Percentiles rank a stretch among this genome's conserved stretches.
Conservation (phyloP, 2,888 invertebrate species). For the Noctua comes region DNA sequence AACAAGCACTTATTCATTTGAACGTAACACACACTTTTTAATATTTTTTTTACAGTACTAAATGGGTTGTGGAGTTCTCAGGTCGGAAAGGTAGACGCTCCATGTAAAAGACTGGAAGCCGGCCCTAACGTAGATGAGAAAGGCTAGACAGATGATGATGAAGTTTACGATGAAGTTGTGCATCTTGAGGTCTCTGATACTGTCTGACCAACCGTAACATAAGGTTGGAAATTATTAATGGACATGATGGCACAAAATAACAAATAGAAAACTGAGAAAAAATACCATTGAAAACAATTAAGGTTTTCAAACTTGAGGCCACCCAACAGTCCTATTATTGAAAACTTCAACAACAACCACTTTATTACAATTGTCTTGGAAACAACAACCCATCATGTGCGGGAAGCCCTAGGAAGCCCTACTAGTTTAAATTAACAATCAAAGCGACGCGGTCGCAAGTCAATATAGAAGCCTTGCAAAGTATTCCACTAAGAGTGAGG, state of each 20-base stretch:
- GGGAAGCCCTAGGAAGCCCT: conserved; percentile 57
- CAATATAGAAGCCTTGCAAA: conserved; percentile 75
- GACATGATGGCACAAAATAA: neutral
- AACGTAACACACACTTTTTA: neutral
- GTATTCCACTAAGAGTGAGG: conserved; percentile 74
- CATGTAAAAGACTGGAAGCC: too few species aligned
- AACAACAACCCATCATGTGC: conserved; percentile 47
- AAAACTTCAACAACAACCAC: conserved; percentile 11
- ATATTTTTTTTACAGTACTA: too few species aligned
- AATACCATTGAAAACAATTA: neutral
- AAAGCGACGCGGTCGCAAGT: conserved; percentile 63
- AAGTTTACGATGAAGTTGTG: neutral
- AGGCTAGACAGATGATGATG: too few species aligned
- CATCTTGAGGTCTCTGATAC: neutral
- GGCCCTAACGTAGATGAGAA: too few species aligned
- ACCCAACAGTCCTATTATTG: conserved; percentile 7
- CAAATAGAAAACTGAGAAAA: neutral
- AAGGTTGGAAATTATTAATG: neutral
- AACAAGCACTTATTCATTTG: neutral
- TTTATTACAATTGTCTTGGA: conserved; percentile 16
- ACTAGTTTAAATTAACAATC: conserved; percentile 70
- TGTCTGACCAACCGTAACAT: neutral
- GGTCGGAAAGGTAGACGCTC: too few species aligned
- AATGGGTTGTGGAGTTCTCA: too few species aligned
- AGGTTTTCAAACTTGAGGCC: neutral